A percentile compares a stretch with the other conserved stretches of the same genome.
Conservation (phyloP, 2,113 vertebrate genomes). For the Benitochromis conjunctus region DNA sequence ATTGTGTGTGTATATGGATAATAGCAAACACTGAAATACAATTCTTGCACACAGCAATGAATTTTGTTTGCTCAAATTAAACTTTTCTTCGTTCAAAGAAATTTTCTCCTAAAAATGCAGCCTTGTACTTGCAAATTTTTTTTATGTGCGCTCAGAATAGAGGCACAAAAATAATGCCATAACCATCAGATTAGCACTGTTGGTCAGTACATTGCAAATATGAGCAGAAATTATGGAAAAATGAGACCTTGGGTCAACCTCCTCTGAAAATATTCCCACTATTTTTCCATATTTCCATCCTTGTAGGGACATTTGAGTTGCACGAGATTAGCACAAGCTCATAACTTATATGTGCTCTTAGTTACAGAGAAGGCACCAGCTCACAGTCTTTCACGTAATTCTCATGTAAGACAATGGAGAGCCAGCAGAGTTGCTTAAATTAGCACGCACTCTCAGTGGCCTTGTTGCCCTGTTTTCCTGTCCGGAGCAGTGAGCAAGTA, state of each 20-base stretch:
- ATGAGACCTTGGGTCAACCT: neutral
- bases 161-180: too few relatives aligned
- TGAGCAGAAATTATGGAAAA: neutral
- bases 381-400: neutral
- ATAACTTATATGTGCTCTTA: neutral
- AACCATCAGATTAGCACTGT: neutral
- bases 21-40: too few relatives aligned
- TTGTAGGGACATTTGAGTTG: neutral
- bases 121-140: too few relatives aligned
- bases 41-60: too few relatives aligned
- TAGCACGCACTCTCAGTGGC: slow-evolving; percentile 4
- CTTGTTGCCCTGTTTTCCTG: slow-evolving; percentile 46
- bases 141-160: too few relatives aligned
- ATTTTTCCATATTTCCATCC: neutral
- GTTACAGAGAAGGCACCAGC: neutral
- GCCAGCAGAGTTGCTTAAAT: neutral
- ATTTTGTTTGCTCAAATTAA: too few relatives aligned
- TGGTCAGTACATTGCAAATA: neutral
- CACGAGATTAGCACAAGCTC: neutral
- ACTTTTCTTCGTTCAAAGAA: too few relatives aligned
- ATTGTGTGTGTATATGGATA: too few relatives aligned
- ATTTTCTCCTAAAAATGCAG: too few relatives aligned
- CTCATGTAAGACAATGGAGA: slow-evolving; percentile 24
- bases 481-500: slow-evolving; percentile 41
- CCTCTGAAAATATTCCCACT: neutral